Conservation (phyloP, 2,113 vertebrate genomes). For the Sturnus vulgaris region DNA sequence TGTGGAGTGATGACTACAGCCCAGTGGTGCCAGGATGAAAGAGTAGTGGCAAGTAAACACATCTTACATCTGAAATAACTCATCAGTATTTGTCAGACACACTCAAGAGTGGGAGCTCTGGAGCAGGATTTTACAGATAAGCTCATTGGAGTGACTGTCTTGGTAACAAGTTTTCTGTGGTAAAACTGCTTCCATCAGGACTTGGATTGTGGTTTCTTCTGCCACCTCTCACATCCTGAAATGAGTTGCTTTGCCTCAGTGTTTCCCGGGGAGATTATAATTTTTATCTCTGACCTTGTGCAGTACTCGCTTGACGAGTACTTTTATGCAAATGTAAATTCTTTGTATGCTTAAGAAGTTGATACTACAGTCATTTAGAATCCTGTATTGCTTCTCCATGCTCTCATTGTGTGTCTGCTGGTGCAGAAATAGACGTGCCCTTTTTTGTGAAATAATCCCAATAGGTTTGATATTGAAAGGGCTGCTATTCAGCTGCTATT, state of each 20-base stretch:
- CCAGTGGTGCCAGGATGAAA: constrained; percentile 6
- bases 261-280: background rate
- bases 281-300: constrained; percentile 20
- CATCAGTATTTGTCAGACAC: background rate
- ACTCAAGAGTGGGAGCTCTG: background rate
- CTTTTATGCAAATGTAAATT: constrained; percentile 45
- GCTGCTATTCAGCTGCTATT: background rate
- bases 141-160: background rate
- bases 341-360: constrained; percentile 46
- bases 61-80: constrained; percentile 24
- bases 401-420: background rate
- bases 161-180: background rate
- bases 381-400: background rate
- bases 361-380: constrained; percentile 21
- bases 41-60: background rate
- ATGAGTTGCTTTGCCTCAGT: background rate
- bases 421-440: constrained; percentile 13
- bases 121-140: background rate
- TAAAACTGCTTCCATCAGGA: background rate
- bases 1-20: constrained; percentile 1
- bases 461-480: background rate
- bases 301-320: background rate
- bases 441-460: constrained; percentile 34
- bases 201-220: background rate
- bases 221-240: background rate